Percentiles rank a stretch among this genome's conserved stretches.
Evolutionary conservation across 2,888 invertebrate genomes (phyloP).

Genomic region (Himalopsyche kuldschensis): DNA sequence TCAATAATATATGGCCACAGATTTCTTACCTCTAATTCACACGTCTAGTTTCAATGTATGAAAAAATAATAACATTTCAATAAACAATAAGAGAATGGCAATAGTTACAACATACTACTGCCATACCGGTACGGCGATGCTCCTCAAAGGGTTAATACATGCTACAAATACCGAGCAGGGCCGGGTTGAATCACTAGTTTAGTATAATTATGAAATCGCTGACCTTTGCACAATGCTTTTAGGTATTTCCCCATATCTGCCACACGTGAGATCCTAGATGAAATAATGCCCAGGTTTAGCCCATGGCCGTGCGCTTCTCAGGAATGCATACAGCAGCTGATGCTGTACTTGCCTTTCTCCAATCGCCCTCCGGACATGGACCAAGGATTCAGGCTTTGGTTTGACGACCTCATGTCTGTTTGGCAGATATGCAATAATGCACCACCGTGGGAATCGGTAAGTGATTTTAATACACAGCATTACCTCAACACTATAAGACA

Average conservation of each 20-base stretch:
- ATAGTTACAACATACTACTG: no score
- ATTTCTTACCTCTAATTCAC: no score
- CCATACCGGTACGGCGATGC: no score
- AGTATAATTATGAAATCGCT: neutral
- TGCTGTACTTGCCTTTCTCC: constrained; percentile 77
- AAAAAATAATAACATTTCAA: no score
- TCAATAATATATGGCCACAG: no score
- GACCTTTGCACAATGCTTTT: constrained; percentile 32
- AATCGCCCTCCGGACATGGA: constrained; percentile 64
- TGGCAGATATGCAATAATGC: constrained; percentile 79
- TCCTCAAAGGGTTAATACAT: no score
- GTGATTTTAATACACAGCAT: constrained; percentile 22
- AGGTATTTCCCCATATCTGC: constrained; percentile 74
- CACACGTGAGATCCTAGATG: constrained; percentile 84
- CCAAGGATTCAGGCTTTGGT: constrained; percentile 75
- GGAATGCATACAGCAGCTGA: constrained; percentile 63
- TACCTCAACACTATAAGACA: neutral
- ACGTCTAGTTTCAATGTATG: no score
- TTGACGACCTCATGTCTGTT: constrained; percentile 74
- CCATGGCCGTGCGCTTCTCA: constrained; percentile 66
- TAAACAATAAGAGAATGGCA: no score
- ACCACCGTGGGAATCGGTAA: constrained; percentile 67
- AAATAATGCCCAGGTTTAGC: constrained; percentile 77
- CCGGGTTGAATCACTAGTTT: no score
- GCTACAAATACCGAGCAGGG: no score